A percentile compares a stretch with the other conserved stretches of the same genome.
These are phyloP conservation scores for Peromyscus eremicus DNA, from an alignment of 2,797 vertebrate genomes.

Conservation along the genomic window DNA sequence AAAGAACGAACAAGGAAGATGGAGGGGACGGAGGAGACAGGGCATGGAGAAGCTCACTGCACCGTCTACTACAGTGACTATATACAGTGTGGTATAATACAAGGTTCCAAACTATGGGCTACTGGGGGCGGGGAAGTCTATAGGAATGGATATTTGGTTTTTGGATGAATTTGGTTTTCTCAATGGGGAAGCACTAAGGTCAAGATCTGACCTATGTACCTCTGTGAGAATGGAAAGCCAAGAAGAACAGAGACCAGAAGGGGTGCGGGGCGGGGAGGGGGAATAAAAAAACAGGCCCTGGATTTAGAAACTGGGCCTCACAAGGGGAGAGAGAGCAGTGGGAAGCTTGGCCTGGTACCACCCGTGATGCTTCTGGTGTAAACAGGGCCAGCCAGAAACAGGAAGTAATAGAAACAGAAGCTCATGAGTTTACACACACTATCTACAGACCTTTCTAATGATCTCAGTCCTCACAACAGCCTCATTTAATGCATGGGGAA, in stretches of 20 bases:
- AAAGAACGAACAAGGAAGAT: not conserved
- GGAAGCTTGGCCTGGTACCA: no score
- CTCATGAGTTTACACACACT: no score
- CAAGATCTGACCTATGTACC: not conserved
- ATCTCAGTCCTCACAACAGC: not conserved
- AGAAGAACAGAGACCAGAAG: not conserved
- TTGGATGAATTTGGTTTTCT: not conserved
- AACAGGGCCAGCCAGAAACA: not conserved
- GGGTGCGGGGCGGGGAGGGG: not conserved
- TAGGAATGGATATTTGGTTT: not conserved
- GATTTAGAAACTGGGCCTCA: not conserved
- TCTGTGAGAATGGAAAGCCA: not conserved
- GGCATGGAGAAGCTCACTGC: not conserved
- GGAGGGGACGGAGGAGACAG: not conserved
- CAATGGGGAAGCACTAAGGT: fast-evolving
- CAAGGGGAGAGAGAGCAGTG: not conserved
- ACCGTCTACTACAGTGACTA: fast-evolving
- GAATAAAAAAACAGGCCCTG: fast-evolving
- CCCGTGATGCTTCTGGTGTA: fast-evolving
- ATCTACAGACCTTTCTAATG: not conserved
- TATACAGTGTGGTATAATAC: not conserved
- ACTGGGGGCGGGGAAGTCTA: not conserved
- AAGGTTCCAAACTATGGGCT: not conserved
- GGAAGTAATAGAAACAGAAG: not conserved
- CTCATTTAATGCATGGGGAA: not conserved